Conservation (phyloP, 1,140 invertebrate genomes). For the Tenebrio molitor region DNA sequence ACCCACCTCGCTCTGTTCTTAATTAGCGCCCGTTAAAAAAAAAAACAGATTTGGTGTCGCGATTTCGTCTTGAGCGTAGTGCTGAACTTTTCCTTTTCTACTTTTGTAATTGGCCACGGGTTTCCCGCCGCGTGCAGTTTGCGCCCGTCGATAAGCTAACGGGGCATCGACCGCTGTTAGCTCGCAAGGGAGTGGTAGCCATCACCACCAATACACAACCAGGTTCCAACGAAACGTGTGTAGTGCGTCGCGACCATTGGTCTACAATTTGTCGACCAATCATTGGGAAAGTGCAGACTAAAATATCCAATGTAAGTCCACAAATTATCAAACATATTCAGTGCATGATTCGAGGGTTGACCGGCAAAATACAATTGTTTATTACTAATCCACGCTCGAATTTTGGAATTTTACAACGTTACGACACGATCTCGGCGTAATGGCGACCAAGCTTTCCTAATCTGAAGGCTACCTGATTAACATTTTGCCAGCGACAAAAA, state of each 20-base stretch:
- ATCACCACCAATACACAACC: slow-evolving; percentile 74
- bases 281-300: slow-evolving; percentile 76
- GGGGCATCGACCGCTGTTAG: slow-evolving; percentile 64
- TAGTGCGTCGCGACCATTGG: slow-evolving; percentile 75
- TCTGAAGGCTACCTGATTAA: slow-evolving; percentile 19
- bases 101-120: slow-evolving; percentile 65
- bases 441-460: slow-evolving; percentile 48
- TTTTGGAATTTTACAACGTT: slow-evolving; percentile 32
- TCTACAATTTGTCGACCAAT: slow-evolving; percentile 78
- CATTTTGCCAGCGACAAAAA: slow-evolving; percentile 9
- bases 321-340: slow-evolving; percentile 77
- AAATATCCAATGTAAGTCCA: slow-evolving; percentile 86
- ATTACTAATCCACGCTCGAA: slow-evolving; percentile 22
- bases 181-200: slow-evolving; percentile 70
- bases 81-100: slow-evolving; percentile 60
- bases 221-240: slow-evolving; percentile 63
- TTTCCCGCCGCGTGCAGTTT: slow-evolving; percentile 63
- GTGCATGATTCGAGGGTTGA: slow-evolving; percentile 55
- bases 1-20: too few relatives aligned
- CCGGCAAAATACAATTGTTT: slow-evolving; percentile 58
- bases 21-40: too few relatives aligned
- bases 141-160: slow-evolving; percentile 61
- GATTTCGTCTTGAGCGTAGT: slow-evolving; percentile 5
- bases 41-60: neutral
- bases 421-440: slow-evolving; percentile 34